Percentiles rank a stretch among this genome's conserved stretches.
Evolutionary conservation across 2,113 vertebrate genomes (phyloP).

Genomic region (Chaetops frenatus): DNA sequence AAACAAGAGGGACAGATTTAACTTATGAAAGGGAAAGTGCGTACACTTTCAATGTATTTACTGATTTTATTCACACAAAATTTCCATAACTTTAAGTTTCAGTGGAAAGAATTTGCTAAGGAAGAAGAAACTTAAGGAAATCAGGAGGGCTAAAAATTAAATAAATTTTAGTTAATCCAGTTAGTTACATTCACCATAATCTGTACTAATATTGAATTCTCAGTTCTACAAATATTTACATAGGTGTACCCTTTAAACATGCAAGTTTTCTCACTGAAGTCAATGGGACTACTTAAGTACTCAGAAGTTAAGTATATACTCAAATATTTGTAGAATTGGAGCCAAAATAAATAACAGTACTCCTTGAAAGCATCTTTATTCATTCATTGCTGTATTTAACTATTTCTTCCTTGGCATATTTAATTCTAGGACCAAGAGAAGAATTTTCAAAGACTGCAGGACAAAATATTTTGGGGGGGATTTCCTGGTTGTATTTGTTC

Average conservation of each 20-base stretch:
- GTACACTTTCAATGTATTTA: background rate
- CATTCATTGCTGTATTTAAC: background rate
- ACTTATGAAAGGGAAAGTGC: background rate
- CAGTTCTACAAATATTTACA: background rate
- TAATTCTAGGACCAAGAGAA: background rate
- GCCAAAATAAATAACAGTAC: background rate
- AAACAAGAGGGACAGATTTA: background rate
- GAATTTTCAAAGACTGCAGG: background rate
- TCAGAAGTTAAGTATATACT: background rate
- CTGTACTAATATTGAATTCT: background rate
- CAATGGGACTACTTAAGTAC: background rate
- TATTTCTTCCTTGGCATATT: background rate
- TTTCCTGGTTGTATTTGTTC: background rate
- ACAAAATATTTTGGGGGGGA: background rate
- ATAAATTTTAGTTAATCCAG: background rate
- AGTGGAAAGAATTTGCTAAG: background rate
- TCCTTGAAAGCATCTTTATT: background rate
- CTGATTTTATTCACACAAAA: background rate
- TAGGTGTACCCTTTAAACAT: background rate
- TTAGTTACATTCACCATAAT: background rate
- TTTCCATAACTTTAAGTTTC: background rate
- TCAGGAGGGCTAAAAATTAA: background rate
- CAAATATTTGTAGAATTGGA: constrained; percentile 14
- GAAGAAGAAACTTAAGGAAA: background rate
- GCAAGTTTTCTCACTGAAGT: background rate